A percentile compares a stretch with the other conserved stretches of the same genome.
Evolutionary conservation across 1,140 invertebrate genomes (phyloP).

Genomic region (Pissodes strobi): DNA sequence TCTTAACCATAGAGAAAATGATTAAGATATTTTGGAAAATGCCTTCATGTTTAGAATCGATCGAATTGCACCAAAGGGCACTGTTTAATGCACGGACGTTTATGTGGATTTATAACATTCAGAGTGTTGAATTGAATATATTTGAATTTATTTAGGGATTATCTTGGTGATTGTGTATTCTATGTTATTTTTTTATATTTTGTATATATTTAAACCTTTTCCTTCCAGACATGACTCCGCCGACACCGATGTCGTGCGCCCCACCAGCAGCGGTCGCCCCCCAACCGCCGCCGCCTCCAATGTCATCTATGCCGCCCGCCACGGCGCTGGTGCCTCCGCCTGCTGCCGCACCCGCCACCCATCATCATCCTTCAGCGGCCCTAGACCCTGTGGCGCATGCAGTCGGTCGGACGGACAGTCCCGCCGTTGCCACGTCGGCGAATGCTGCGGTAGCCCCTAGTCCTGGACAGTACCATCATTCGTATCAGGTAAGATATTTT

Average conservation of each 20-base stretch:
- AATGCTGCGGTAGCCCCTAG: slow-evolving; percentile 56
- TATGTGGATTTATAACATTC: too few relatives aligned
- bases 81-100: too few relatives aligned
- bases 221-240: slow-evolving; percentile 9
- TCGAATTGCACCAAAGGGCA: too few relatives aligned
- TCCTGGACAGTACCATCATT: slow-evolving; percentile 58
- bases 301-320: slow-evolving; percentile 39
- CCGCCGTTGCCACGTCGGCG: slow-evolving; percentile 56
- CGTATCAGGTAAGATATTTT: slow-evolving; percentile 56
- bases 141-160: too few relatives aligned
- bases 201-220: too few relatives aligned
- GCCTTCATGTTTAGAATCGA: too few relatives aligned
- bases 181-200: not conserved
- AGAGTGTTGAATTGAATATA: too few relatives aligned
- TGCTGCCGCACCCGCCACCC: slow-evolving; percentile 50
- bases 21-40: too few relatives aligned
- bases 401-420: slow-evolving; percentile 54
- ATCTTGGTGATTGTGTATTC: not conserved
- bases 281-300: slow-evolving; percentile 37
- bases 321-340: slow-evolving; percentile 49
- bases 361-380: slow-evolving; percentile 47
- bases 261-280: slow-evolving; percentile 27
- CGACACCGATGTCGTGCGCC: slow-evolving; percentile 22
- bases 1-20: too few relatives aligned
- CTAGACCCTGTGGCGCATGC: slow-evolving; percentile 44